Percentiles rank a stretch among this genome's conserved stretches.
Evolutionary conservation across 2,113 vertebrate genomes (phyloP).

Genomic region (Gambusia affinis): DNA sequence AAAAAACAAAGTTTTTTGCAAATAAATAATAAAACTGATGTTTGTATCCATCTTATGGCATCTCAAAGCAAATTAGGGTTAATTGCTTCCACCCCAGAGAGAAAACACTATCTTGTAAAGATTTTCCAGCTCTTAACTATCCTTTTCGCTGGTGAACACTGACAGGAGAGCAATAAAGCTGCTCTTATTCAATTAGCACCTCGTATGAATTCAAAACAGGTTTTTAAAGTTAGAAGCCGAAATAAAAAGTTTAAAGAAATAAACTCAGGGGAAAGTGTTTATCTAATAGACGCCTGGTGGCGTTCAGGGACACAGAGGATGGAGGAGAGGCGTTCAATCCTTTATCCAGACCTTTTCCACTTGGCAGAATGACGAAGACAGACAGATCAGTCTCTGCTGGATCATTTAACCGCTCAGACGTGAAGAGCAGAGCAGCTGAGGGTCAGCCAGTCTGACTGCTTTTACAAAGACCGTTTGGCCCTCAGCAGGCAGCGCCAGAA

Average conservation of each 20-base stretch:
- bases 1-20: neutral
- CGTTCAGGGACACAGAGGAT: constrained; percentile 3
- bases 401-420: constrained; percentile 44
- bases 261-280: neutral
- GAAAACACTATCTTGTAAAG: too few species aligned
- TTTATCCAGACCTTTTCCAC: constrained; percentile 63
- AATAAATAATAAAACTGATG: neutral
- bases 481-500: constrained; percentile 9
- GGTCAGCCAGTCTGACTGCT: constrained; percentile 15
- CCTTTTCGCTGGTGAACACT: neutral
- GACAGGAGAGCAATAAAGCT: neutral
- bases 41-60: neutral
- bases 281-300: constrained; percentile 33
- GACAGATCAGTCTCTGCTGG: constrained; percentile 37
- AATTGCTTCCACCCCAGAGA: neutral
- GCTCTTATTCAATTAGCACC: neutral
- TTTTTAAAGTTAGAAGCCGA: neutral
- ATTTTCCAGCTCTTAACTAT: neutral
- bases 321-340: constrained; percentile 37
- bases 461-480: constrained; percentile 9
- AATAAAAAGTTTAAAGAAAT: neutral
- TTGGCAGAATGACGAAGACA: constrained; percentile 52
- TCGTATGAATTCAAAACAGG: neutral
- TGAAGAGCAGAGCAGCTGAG: constrained; percentile 33
- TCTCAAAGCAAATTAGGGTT: neutral